Evolutionary conservation across 2,113 vertebrate species (phyloP), one percentile per base, ranked within the genome.

Genomic region (Pomatostomus ruficeps): DNA sequence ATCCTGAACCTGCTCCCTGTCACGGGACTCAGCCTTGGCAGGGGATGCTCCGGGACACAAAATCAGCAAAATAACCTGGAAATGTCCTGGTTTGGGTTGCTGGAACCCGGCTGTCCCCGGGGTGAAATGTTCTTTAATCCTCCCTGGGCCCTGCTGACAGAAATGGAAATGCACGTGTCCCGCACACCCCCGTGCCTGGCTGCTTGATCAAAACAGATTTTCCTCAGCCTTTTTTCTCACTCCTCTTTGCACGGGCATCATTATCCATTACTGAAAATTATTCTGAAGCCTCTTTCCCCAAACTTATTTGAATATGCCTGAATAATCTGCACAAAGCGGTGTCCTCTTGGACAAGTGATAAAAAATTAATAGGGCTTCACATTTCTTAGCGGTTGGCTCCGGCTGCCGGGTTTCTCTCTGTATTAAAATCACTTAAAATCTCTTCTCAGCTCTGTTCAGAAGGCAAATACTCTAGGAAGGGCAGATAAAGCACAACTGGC

Each of bases 111-210:
- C 85, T 97, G 96, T 97, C 96, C 96, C 97, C 55, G 85, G 90
- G 87, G 95, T 95, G 96, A 97, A 94, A 78, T 89, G 81, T 96
- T 97, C 96, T 97, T 97, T 97, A 97, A 98, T 97, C 97, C 97
- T 97, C 95, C 90, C 13, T 92, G 97, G 97, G 96, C 88, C 85
- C 57, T 91, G 80, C 81, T 97, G 79, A 66, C 87, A 79, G 67
- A 94, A 98, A 97, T 98, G 96, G 97, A 98, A 98, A 98, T 96
- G 86, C 94, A 96, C 96, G 91, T 96, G 85, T 96, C 97, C 96
- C 95, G 97, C 89, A 96, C 9, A 35, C 91, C 97, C 94, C 62
- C 74, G 58, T 70, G 96, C 93, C 89, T 73, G 65, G 49, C 88
- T 95, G 73, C 79, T 92, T 97, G 96, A 97, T 97, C 86, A 97